A percentile compares a stretch with the other conserved stretches of the same genome.
Conservation (phyloP, 2,113 vertebrate species). For the Trogon surrucura region DNA sequence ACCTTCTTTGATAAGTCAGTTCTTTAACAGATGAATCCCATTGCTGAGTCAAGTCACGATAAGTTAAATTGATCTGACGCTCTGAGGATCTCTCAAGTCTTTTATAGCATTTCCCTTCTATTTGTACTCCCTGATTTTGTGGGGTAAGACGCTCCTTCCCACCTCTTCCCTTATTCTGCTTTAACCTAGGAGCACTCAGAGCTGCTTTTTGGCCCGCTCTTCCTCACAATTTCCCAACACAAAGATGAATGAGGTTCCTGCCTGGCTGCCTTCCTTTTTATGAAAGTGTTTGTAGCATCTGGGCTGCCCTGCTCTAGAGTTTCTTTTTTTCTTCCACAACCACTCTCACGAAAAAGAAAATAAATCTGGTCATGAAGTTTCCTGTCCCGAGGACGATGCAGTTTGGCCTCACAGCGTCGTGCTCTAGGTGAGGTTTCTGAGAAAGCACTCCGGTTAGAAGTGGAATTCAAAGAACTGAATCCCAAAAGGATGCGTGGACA, state of each 20-base stretch:
- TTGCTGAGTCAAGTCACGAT: background rate
- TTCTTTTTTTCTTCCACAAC: background rate
- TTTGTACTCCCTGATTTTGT: background rate
- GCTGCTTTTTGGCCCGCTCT: background rate
- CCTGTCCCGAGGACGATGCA: background rate
- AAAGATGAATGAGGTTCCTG: background rate
- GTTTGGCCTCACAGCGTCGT: background rate
- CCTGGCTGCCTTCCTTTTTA: background rate
- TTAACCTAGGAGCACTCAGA: background rate
- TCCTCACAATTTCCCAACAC: background rate
- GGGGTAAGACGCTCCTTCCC: background rate
- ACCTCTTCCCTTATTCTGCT: background rate
- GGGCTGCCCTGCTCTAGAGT: background rate
- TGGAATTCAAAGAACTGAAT: background rate
- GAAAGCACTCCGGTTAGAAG: background rate
- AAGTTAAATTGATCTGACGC: background rate
- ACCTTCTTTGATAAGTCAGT: background rate
- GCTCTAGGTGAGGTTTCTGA: background rate
- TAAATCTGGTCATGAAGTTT: background rate
- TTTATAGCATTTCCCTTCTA: background rate
- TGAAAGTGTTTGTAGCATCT: background rate
- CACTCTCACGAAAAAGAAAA: background rate
- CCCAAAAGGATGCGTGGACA: fast-evolving
- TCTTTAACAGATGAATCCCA: background rate
- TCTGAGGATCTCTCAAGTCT: background rate